phyloP scores from a whole-genome alignment of 2,797 vertebrate species.

The Labroides dimidiatus region DNA sequence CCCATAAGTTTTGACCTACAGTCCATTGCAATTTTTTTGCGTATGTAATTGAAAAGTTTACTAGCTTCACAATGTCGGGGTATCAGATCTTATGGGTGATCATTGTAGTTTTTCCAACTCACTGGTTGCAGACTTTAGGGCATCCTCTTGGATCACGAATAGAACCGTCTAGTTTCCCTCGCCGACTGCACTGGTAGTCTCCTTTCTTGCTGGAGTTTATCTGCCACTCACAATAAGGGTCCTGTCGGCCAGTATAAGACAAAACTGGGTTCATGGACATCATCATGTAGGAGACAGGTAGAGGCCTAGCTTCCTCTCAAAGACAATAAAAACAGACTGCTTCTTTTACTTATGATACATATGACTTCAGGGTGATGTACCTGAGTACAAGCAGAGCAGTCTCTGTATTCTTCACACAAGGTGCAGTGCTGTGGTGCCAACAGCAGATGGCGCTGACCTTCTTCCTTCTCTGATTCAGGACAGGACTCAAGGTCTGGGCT shows the following conservation, averaged over 20 bases:
- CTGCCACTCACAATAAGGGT: slow-evolving; percentile 93
- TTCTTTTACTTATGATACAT: neutral
- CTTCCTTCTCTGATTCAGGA: slow-evolving; percentile 71
- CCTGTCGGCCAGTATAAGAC: slow-evolving; percentile 74
- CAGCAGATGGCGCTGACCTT: slow-evolving; percentile 83
- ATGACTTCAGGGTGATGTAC: slow-evolving; percentile 67
- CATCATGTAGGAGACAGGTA: too few relatives aligned
- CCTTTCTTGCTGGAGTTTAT: slow-evolving; percentile 92
- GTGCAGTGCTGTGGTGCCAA: slow-evolving; percentile 88
- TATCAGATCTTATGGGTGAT: too few relatives aligned
- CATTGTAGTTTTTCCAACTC: slow-evolving; percentile 63
- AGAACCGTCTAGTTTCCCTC: slow-evolving; percentile 88
- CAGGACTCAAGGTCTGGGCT: slow-evolving; percentile 64
- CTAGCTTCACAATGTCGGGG: too few relatives aligned
- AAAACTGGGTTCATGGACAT: too few relatives aligned
- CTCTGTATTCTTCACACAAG: slow-evolving; percentile 92
- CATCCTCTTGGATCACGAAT: slow-evolving; percentile 86
- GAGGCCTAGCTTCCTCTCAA: too few relatives aligned
- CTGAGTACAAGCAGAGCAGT: slow-evolving; percentile 91
- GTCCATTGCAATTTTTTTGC: too few relatives aligned
- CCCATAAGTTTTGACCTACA: too few relatives aligned
- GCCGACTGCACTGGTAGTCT: slow-evolving; percentile 91
- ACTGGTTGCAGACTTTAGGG: slow-evolving; percentile 92
- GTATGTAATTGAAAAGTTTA: too few relatives aligned
- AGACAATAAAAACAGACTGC: too few relatives aligned